A percentile compares a stretch with the other conserved stretches of the same genome.
These are phyloP conservation scores for Orestias chungarensis DNA, from an alignment of 2,797 vertebrate species.

Conservation along the genomic window DNA sequence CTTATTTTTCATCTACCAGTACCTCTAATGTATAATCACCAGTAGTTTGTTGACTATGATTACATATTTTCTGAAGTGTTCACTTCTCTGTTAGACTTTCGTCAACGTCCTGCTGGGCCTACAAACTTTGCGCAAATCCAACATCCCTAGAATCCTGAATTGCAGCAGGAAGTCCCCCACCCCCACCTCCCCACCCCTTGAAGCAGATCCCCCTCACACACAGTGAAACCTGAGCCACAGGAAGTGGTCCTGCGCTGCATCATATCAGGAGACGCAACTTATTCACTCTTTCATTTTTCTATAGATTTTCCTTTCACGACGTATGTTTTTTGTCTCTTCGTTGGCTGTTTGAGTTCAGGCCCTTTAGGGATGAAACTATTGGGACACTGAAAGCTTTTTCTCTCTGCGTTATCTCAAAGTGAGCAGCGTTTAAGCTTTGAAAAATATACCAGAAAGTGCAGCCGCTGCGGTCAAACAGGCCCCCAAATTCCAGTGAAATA, in stretches of 20 bases:
- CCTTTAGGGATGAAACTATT: conserved; percentile 56
- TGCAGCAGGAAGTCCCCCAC: conserved; percentile 65
- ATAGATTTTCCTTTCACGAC: conserved; percentile 39
- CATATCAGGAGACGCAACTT: conserved; percentile 82
- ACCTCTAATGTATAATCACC: neutral
- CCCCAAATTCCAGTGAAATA: conserved; percentile 71
- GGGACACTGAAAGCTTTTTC: conserved; percentile 68
- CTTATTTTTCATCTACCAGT: neutral
- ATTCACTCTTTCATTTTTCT: conserved; percentile 74
- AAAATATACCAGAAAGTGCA: no score
- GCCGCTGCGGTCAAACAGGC: conserved; percentile 66
- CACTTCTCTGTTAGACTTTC: conserved; percentile 16
- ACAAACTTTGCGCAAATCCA: conserved; percentile 37
- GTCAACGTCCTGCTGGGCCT: conserved; percentile 27
- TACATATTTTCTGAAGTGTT: neutral
- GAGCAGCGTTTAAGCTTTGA: no score
- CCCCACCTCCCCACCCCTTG: conserved; percentile 61
- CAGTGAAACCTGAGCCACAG: conserved; percentile 84
- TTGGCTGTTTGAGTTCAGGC: conserved; percentile 69
- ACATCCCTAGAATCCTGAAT: conserved; percentile 50
- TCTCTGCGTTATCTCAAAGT: conserved; percentile 81
- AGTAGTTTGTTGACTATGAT: neutral
- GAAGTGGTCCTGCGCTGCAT: conserved; percentile 86
- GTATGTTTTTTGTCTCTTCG: conserved; percentile 50
- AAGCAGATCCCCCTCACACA: conserved; percentile 69